Conservation (phyloP, 2,113 vertebrate species). For the Paradoxurus hermaphroditus region DNA sequence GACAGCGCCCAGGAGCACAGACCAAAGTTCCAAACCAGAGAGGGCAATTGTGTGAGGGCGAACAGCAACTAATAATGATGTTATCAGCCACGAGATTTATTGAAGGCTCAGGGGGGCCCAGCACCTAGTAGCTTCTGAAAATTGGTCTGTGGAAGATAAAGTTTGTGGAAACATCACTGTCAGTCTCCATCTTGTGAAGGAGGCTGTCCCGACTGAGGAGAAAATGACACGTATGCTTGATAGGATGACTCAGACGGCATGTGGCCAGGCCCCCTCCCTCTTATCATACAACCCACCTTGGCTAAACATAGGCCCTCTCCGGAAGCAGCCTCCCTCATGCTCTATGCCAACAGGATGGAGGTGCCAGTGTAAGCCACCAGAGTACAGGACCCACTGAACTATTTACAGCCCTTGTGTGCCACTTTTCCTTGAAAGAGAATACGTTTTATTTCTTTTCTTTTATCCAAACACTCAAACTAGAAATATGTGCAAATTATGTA, state of each 20-base stretch:
- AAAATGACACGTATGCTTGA: not conserved
- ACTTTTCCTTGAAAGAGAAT: not conserved
- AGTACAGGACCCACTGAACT: fast-evolving
- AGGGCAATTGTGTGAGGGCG: not conserved
- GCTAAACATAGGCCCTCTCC: constrained; percentile 57
- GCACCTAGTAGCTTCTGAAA: not conserved
- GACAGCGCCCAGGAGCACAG: not conserved
- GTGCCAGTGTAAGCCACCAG: not conserved
- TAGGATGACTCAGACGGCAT: not conserved
- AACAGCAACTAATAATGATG: not conserved
- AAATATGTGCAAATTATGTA: not conserved
- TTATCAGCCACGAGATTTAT: not conserved
- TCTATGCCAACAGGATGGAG: not conserved
- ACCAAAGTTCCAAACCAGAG: not conserved
- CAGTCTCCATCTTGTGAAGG: not conserved
- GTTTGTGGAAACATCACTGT: not conserved
- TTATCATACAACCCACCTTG: constrained; percentile 57
- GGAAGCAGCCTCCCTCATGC: not conserved
- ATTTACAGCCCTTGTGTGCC: not conserved
- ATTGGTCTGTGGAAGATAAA: not conserved
- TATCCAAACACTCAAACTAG: not conserved
- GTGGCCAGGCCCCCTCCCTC: not conserved
- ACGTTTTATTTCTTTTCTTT: constrained; percentile 2
- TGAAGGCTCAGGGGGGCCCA: not conserved
- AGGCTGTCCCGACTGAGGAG: not conserved